Evolutionary conservation across 2,888 invertebrate species (phyloP), one percentile per base, ranked within the genome.

Genomic region (Cheilosia variabilis): DNA sequence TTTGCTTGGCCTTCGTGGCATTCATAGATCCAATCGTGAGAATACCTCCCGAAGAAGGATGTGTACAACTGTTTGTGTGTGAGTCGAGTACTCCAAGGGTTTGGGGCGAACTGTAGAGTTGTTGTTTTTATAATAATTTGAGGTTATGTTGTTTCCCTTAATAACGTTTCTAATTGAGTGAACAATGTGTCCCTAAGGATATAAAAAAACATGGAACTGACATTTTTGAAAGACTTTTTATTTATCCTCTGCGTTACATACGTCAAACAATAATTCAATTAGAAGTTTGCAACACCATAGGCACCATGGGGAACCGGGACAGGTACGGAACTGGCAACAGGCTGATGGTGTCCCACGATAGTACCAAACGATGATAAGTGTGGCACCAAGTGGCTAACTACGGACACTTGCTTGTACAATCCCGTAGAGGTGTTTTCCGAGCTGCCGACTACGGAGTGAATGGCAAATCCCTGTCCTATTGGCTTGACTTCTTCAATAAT

Each of bases 131-230:
- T 41, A 71, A 71, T 80, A 31, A 31, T 31, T 71, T 57, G 57
- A 53, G 73, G 52, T 72, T 68, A 65, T 22, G 19, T 24, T 7
- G 13, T 41, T 6, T 52, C n/a, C 72, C 63, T 47, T 47, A 19
- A 31, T 31, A 65, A 52, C 50, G 58, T 71, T 79, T 80, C 71
- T 86, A 80, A 81, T 81, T 72, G 76, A 86, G 66, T 86, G 65
- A 76, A 77, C 76, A 55, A 76, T 62, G 47, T 34, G 31, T 55
- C 50, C 66, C 66, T n/a, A 24, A 52, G 66, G 65, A 47, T 2
- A 65, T 9, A 27, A 43, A 24, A n/a, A 27, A 43, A 34, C 4
- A 41, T 6, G 10, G 19, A 58, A 24, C 27, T 62, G 53, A 27
- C 19, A 41, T 57, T 17, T 17, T 22, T 24, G 31, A 31, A 55